Evolutionary conservation across 2,888 invertebrate genomes (phyloP).

Genomic region (Epsilonema sp.): DNA sequence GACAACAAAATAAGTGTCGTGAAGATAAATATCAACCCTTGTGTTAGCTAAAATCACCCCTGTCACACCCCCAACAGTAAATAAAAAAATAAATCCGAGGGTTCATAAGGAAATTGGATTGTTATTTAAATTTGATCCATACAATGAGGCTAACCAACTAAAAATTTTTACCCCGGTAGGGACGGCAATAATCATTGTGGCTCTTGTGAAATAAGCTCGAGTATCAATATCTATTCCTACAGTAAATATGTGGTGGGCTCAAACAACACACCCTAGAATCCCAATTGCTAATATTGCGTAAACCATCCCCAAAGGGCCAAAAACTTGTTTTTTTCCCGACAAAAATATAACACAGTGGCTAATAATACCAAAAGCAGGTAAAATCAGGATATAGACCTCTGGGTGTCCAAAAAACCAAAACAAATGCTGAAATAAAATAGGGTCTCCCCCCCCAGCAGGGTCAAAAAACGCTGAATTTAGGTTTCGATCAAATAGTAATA

Average conservation of each 20-base stretch:
- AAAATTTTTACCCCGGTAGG: constrained; percentile 67
- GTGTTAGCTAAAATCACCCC: constrained; percentile 46
- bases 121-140: constrained; percentile 44
- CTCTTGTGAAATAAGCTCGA: constrained; percentile 60
- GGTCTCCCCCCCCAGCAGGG: constrained; percentile 56
- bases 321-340: constrained; percentile 35
- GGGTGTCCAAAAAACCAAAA: constrained; percentile 74
- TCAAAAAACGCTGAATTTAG: constrained; percentile 62
- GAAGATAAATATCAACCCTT: constrained; percentile 52
- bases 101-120: constrained; percentile 45
- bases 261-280: constrained; percentile 58
- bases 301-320: constrained; percentile 36
- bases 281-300: constrained; percentile 67
- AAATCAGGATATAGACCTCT: constrained; percentile 65
- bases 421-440: constrained; percentile 58
- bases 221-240: constrained; percentile 63
- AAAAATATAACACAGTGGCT: constrained; percentile 55
- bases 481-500: constrained; percentile 56
- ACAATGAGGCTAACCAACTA: constrained; percentile 50
- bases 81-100: constrained; percentile 54
- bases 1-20: constrained; percentile 66
- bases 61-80: constrained; percentile 47
- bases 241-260: constrained; percentile 66
- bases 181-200: constrained; percentile 65
- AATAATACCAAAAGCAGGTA: constrained; percentile 60